phyloP scores from a whole-genome alignment of 2,888 invertebrate species.

The Odontomyia ornata region DNA sequence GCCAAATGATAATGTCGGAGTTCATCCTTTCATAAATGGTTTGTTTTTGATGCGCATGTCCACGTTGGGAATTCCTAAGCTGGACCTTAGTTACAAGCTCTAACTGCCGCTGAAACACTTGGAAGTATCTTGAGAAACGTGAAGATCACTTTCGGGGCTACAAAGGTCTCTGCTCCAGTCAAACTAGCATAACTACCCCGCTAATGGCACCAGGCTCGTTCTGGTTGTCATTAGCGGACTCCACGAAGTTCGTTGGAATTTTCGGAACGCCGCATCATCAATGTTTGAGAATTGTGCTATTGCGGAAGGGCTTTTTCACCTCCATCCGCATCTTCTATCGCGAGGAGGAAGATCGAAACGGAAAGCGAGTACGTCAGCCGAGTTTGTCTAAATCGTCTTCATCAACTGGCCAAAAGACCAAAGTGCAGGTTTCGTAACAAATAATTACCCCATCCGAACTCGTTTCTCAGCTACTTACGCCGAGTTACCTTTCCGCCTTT shows the following conservation, averaged over 20 bases:
- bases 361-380: not conserved
- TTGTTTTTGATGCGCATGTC: not conserved
- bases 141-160: not conserved
- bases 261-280: not conserved
- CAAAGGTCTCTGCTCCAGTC: not conserved
- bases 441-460: constrained; percentile 37
- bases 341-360: not conserved
- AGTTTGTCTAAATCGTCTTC: not conserved
- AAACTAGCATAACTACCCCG: not conserved
- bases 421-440: constrained; percentile 36
- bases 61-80: not conserved
- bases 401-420: not conserved
- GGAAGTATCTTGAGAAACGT: not conserved
- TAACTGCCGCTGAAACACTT: not conserved
- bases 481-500: not conserved
- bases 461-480: constrained; percentile 13
- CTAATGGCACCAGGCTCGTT: not conserved
- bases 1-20: not conserved
- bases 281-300: not conserved
- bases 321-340: not conserved
- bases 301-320: not conserved
- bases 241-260: constrained; percentile 26
- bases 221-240: not conserved
- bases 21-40: not conserved
- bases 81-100: not conserved